These are phyloP conservation scores for Lichenostomus cassidix DNA, from an alignment of 2,113 vertebrate species.

Conservation along the genomic window DNA sequence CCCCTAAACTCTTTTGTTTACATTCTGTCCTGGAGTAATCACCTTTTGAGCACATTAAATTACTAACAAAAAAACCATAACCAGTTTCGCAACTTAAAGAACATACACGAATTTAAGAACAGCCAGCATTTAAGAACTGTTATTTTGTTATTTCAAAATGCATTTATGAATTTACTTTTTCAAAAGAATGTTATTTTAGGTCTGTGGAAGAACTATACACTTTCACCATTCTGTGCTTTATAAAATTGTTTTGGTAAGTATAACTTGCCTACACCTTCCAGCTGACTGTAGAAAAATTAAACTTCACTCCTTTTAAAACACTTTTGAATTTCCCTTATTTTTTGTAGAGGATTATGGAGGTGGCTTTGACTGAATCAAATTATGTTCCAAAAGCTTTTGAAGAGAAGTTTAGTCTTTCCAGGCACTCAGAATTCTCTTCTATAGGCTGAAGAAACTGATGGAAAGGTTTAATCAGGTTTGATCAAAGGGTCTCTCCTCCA, in stretches of 20 bases:
- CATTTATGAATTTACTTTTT: not conserved
- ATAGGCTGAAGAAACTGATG: not conserved
- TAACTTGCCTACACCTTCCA: not conserved
- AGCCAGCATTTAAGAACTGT: not conserved
- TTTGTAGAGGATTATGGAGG: conserved; percentile 39
- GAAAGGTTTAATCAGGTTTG: conserved; percentile 32
- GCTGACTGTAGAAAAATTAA: not conserved
- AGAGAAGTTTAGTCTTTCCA: conserved; percentile 39
- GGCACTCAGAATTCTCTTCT: conserved; percentile 4
- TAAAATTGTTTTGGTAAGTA: not conserved
- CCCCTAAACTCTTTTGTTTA: not conserved
- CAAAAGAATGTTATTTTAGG: not conserved
- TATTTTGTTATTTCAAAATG: not conserved
- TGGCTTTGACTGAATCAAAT: conserved; percentile 27
- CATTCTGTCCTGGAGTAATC: not conserved
- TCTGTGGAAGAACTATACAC: not conserved
- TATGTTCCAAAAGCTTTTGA: conserved; percentile 47
- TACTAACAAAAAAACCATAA: not conserved
- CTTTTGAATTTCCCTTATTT: not conserved
- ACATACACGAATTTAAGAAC: not conserved
- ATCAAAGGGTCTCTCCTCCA: conserved; percentile 16
- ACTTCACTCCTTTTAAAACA: not conserved
- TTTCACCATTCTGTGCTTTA: not conserved
- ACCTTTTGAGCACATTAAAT: not conserved
- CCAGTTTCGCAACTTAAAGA: not conserved